Conservation (phyloP, 2,113 vertebrate species). For the Piprites chloris region DNA sequence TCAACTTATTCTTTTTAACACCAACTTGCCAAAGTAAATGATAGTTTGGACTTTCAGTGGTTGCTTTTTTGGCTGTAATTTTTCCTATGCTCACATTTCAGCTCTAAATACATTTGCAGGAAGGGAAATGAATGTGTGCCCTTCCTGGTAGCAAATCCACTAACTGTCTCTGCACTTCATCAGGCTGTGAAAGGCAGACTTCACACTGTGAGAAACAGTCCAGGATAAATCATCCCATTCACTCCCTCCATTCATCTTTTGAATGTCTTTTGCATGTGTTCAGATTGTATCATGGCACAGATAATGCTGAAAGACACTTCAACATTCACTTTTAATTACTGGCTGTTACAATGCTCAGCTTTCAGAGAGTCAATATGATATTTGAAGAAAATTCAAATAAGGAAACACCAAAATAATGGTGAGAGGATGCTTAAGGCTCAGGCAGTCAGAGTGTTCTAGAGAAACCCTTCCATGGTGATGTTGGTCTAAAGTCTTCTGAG, state of each 20-base stretch:
- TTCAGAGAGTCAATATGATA: not conserved
- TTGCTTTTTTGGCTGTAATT: not conserved
- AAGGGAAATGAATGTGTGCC: slow-evolving; percentile 1
- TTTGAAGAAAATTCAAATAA: not conserved
- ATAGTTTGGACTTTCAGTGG: not conserved
- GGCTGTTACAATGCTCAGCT: not conserved
- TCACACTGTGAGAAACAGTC: not conserved
- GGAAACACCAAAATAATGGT: not conserved
- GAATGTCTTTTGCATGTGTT: not conserved
- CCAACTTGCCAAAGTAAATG: not conserved
- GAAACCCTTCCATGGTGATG: not conserved
- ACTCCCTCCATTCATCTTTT: slow-evolving; percentile 37
- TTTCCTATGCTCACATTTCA: not conserved
- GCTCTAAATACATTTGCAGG: not conserved
- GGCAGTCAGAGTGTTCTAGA: not conserved
- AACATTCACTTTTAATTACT: not conserved
- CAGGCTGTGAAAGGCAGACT: slow-evolving; percentile 48
- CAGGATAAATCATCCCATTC: slow-evolving; percentile 23
- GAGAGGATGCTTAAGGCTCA: not conserved
- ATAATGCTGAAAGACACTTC: not conserved
- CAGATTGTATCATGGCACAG: not conserved
- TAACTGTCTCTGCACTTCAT: slow-evolving; percentile 38
- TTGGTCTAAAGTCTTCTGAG: not conserved
- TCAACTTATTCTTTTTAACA: not conserved
- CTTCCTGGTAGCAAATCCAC: slow-evolving; percentile 33